These are phyloP conservation scores for Xenopus petersii DNA, from an alignment of 2,797 vertebrate species.

Conservation along the genomic window DNA sequence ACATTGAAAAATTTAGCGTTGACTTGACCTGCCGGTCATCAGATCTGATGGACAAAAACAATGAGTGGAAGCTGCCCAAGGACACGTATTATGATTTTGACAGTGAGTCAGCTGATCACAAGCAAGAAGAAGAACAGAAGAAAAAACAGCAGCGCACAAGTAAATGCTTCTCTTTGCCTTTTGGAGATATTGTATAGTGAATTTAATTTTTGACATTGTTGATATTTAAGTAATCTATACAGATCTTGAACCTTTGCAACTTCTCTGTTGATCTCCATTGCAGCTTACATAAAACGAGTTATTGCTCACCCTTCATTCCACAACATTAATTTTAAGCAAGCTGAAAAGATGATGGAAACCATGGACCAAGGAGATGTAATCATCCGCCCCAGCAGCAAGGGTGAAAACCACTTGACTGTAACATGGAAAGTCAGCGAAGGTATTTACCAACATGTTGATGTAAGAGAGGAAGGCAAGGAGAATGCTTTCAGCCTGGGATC, in stretches of 20 bases:
- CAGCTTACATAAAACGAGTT: conserved; percentile 96
- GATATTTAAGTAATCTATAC: too few relatives aligned
- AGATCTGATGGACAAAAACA: conserved; percentile 93
- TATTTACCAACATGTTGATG: conserved; percentile 96
- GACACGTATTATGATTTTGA: conserved; percentile 98
- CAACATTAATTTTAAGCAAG: conserved; percentile 98
- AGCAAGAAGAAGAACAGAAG: conserved; percentile 89
- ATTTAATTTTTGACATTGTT: too few relatives aligned
- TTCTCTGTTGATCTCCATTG: background rate
- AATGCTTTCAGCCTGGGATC: conserved; percentile 97
- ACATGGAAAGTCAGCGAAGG: conserved; percentile 97
- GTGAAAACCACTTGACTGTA: conserved; percentile 94
- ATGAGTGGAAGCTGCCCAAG: conserved; percentile 97
- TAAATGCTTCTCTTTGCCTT: conserved; percentile 61
- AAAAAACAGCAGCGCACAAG: conserved; percentile 96
- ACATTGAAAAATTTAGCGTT: conserved; percentile 97
- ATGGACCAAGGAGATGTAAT: conserved; percentile 97
- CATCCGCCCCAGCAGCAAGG: conserved; percentile 96
- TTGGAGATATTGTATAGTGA: too few relatives aligned
- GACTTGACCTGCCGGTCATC: conserved; percentile 96
- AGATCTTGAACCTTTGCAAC: too few relatives aligned
- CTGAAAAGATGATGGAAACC: conserved; percentile 98
- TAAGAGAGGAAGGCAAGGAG: conserved; percentile 96
- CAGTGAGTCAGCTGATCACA: conserved; percentile 85
- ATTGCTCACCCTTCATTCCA: conserved; percentile 98